These are phyloP conservation scores for Bombus polaris DNA, from an alignment of 1,140 invertebrate genomes.

Conservation along the genomic window DNA sequence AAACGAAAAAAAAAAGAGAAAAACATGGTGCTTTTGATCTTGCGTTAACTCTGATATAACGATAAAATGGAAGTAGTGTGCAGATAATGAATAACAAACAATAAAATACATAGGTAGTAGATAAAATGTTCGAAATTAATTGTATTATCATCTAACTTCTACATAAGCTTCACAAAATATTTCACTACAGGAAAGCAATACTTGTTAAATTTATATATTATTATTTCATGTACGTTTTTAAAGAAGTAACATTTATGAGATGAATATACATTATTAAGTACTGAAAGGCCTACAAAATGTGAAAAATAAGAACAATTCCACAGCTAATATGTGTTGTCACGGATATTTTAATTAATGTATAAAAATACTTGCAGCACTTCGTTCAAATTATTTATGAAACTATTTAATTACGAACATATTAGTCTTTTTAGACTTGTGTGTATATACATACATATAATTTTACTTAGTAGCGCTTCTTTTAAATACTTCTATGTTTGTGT, in stretches of 20 bases:
- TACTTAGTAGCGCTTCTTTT: conserved; percentile 25
- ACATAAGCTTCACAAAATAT: conserved; percentile 7
- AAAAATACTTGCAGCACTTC: background rate
- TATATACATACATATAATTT: conserved; percentile 38
- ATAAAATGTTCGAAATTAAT: conserved; percentile 11
- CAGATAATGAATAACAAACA: conserved; percentile 32
- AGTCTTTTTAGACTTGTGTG: conserved; percentile 32
- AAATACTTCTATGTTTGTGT: conserved; percentile 24
- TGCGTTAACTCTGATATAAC: conserved; percentile 15
- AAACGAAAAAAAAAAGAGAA: conserved; percentile 4
- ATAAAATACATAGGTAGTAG: conserved; percentile 24
- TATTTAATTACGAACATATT: conserved; percentile 21
- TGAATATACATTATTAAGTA: background rate
- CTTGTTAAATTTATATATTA: conserved; percentile 27
- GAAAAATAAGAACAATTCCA: conserved; percentile 6
- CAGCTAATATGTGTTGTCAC: conserved; percentile 17
- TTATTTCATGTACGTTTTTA: conserved; percentile 7
- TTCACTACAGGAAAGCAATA: conserved; percentile 35
- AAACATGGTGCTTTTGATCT: conserved; percentile 50
- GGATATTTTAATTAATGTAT: conserved; percentile 17
- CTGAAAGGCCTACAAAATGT: conserved; percentile 33
- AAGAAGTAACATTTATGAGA: background rate
- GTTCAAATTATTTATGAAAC: conserved; percentile 22
- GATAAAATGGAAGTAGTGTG: conserved; percentile 24
- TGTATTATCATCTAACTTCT: conserved; percentile 15